These are phyloP conservation scores for Lithobates sylvaticus DNA, from an alignment of 2,797 vertebrate species.

Conservation along the genomic window DNA sequence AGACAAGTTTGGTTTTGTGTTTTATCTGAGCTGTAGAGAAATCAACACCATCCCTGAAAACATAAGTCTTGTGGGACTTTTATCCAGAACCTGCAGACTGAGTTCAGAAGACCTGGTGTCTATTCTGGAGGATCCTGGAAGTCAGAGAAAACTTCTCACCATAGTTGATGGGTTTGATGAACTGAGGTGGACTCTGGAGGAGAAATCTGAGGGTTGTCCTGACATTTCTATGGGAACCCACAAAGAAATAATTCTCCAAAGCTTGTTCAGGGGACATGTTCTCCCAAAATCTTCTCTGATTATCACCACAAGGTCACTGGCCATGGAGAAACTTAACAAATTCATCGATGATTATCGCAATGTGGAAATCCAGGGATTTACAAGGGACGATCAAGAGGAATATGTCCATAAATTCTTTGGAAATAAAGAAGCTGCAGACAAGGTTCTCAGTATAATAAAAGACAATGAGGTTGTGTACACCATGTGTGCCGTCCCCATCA, in stretches of 20 bases:
- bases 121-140: not conserved
- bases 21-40: conserved; percentile 52
- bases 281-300: conserved; percentile 62
- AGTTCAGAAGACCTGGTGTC: no score
- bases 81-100: conserved; percentile 8
- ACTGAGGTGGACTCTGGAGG: conserved; percentile 18
- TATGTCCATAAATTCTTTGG: conserved; percentile 66
- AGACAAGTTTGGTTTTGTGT: not conserved
- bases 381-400: not conserved
- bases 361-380: conserved; percentile 62
- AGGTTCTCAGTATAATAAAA: conserved; percentile 55
- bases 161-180: conserved; percentile 68
- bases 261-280: conserved; percentile 43
- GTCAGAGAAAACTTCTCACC: conserved; percentile 65
- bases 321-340: conserved; percentile 55
- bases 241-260: conserved; percentile 38
- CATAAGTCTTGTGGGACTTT: conserved; percentile 25
- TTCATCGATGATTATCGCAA: conserved; percentile 22
- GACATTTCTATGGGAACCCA: no score
- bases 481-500: conserved; percentile 45
- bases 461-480: conserved; percentile 52
- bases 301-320: conserved; percentile 55
- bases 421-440: rapidly evolving
- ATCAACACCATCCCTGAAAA: not conserved
- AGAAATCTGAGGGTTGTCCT: rapidly evolving